Evolutionary conservation across 2,888 invertebrate genomes (phyloP).

Genomic region (Dryadula phaetusa): DNA sequence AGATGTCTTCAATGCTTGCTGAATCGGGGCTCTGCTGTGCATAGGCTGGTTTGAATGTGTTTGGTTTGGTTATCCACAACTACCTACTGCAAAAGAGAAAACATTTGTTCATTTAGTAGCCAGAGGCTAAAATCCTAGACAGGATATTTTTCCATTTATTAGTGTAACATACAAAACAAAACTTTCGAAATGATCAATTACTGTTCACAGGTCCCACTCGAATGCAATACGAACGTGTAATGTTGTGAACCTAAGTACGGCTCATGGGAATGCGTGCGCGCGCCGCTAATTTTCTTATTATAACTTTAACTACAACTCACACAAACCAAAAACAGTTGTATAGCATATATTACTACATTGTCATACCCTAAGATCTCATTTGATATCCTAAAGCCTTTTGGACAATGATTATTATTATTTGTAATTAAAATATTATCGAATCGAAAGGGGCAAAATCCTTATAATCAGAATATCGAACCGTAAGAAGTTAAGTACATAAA

Average conservation of each 20-base stretch:
- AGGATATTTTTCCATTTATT: conserved; percentile 4
- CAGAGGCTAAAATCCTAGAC: neutral
- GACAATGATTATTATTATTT: conserved; percentile 25
- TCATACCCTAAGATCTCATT: conserved; percentile 19
- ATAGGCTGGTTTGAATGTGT: conserved; percentile 46
- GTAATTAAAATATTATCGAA: conserved; percentile 32
- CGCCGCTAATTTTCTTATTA: conserved; percentile 23
- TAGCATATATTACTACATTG: conserved; percentile 15
- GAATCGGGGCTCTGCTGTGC: conserved; percentile 86
- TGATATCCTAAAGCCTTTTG: conserved; percentile 25
- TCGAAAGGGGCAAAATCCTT: conserved; percentile 25
- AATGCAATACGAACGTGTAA: conserved; percentile 21
- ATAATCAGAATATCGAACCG: conserved; percentile 42
- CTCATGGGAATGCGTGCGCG: conserved; percentile 28
- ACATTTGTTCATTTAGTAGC: neutral
- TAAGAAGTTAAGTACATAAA: conserved; percentile 36
- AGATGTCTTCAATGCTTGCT: conserved; percentile 96
- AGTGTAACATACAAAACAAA: neutral
- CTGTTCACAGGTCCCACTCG: conserved; percentile 3
- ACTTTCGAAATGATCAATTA: conserved; percentile 2
- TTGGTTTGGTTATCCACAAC: conserved; percentile 65
- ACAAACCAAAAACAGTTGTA: conserved; percentile 5
- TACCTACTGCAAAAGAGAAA: conserved; percentile 47
- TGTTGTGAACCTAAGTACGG: conserved; percentile 12
- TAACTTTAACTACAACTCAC: conserved; percentile 12